Percentiles rank a stretch among this genome's conserved stretches.
These are phyloP conservation scores for Larimichthys polyactis DNA, from an alignment of 2,113 vertebrate genomes.

Conservation along the genomic window DNA sequence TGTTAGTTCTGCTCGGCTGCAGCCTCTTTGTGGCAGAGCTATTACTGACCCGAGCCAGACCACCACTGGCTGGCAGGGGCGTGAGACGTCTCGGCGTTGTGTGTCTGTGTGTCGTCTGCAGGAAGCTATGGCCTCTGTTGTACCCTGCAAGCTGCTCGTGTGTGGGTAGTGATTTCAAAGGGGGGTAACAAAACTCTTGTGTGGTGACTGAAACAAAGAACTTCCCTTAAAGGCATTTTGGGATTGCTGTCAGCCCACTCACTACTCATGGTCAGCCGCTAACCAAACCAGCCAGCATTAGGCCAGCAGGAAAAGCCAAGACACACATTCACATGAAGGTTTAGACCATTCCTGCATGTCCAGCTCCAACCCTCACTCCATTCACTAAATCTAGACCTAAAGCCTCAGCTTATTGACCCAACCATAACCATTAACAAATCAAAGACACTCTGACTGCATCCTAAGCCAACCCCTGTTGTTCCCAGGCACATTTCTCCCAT, in stretches of 20 bases:
- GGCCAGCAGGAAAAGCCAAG: constrained; percentile 42
- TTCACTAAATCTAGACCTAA: constrained; percentile 30
- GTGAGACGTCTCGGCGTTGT: constrained; percentile 58
- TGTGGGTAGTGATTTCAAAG: constrained; percentile 57
- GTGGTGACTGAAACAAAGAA: constrained; percentile 60
- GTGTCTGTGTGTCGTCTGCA: constrained; percentile 59
- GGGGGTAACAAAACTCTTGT: constrained; percentile 68
- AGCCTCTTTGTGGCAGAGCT: constrained; percentile 70
- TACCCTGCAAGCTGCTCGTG: constrained; percentile 41
- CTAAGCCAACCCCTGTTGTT: constrained; percentile 24
- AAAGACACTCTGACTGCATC: constrained; percentile 14
- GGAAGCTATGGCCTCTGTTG: constrained; percentile 50
- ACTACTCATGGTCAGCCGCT: constrained; percentile 54
- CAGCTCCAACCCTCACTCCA: constrained; percentile 11
- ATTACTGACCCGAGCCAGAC: constrained; percentile 69
- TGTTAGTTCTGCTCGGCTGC: constrained; percentile 76
- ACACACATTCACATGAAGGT: constrained; percentile 14
- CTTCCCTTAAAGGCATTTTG: constrained; percentile 53
- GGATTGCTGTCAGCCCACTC: constrained; percentile 53
- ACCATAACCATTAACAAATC: constrained; percentile 39
- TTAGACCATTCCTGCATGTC: constrained; percentile 19
- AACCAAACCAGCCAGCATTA: constrained; percentile 37
- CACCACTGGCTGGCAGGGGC: constrained; percentile 68
- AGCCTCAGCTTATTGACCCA: constrained; percentile 32
- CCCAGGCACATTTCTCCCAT: constrained; percentile 15